Percentiles rank a stretch among this genome's conserved stretches.
Conservation (phyloP, 2,888 invertebrate genomes). For the Melanchra persicariae region DNA sequence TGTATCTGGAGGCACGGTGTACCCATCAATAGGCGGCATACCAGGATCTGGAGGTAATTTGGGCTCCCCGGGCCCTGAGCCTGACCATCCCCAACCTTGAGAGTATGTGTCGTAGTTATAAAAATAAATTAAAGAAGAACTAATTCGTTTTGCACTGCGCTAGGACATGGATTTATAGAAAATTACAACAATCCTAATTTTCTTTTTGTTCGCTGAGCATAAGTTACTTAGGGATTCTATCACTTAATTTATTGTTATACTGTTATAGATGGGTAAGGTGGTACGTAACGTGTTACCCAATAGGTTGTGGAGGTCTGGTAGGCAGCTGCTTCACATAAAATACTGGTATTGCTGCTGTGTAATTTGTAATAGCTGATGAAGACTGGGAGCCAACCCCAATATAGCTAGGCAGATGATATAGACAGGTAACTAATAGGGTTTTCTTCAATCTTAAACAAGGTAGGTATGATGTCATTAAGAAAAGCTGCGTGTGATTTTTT, state of each 20-base stretch:
- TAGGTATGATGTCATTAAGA: background rate
- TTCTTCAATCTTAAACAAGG: background rate
- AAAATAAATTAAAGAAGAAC: background rate
- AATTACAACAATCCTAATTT: too few species aligned
- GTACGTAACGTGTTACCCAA: too few species aligned
- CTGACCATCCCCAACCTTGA: constrained; percentile 86
- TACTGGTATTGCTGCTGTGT: too few species aligned
- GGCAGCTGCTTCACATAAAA: too few species aligned
- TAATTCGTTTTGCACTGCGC: background rate
- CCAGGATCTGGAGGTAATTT: constrained; percentile 80
- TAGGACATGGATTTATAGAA: too few species aligned
- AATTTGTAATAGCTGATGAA: too few species aligned
- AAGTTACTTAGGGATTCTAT: background rate
- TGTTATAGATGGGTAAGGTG: background rate
- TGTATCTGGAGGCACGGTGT: constrained; percentile 75
- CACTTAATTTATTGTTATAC: background rate
- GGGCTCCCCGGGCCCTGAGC: constrained; percentile 78
- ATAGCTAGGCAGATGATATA: too few species aligned
- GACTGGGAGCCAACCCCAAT: too few species aligned
- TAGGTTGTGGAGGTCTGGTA: too few species aligned
- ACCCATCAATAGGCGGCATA: constrained; percentile 82
- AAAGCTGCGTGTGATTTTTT: background rate
- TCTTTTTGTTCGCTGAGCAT: too few species aligned
- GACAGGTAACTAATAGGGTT: too few species aligned
- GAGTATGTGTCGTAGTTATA: constrained; percentile 8